Base-by-base conservation (phyloP, 2,797 vertebrate species). In the Emydoidea blandingii region DNA sequence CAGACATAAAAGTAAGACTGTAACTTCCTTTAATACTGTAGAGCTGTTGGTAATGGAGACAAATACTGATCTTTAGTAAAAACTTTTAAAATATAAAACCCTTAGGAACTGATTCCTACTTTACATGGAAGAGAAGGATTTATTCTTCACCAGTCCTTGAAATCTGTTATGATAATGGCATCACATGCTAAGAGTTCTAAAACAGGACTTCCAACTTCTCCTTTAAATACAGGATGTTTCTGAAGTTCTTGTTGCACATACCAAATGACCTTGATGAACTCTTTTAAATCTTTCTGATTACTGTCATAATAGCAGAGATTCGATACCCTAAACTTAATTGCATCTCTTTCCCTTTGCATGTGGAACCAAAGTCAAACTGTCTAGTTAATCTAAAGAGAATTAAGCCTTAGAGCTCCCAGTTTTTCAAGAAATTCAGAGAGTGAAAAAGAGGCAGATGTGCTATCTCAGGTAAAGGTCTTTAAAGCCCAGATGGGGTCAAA, bases 251-350 rank as follows among this genome's bases (percentile, higher is more conserved):
- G 88, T 85, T 92, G 47, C 25, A 44, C 16, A 91, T 87, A 47
- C n/a, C 88, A 7, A 1, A 10, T 97, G 87, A 97, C 95, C 91
- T 95, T 91, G 57, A 85, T 56, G 84, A 68, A 87, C 91, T 89
- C 15, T 91, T 21, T 91, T 21, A 89, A 57, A 10, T 78, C 34
- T 83, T 90, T 81, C 80, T 93, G 83, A 91, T 19, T 82, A 16
- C 47, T 81, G n/a, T 15, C 94, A 95, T 94, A 93, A 96, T 85
- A 95, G 12, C 76, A 89, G 68, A 79, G 83, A 89, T 94, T 68
- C 52, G 81, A 76, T 89, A 94, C 96, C 96, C 94, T 94, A 91
- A 97, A 5, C 76, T 94, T 88, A 91, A 79, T 94, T 53, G 52
- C 19, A 53, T 53, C 52, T 53, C 52, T 56, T 91, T 59, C 5